Evolutionary conservation across 1,140 invertebrate genomes (phyloP).

Genomic region (Drosophila orena): DNA sequence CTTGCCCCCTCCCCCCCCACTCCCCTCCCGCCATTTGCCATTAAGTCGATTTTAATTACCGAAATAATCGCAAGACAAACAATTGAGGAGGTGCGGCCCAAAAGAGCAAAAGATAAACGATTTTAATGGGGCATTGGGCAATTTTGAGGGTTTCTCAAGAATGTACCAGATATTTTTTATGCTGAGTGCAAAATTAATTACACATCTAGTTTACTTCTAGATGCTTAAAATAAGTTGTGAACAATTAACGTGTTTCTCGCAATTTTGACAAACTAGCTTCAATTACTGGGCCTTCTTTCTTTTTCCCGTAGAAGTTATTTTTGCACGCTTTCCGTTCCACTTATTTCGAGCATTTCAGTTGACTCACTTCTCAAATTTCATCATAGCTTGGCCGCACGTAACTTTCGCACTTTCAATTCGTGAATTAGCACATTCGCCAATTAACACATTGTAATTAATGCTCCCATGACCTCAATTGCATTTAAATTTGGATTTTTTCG

Average conservation of each 20-base stretch:
- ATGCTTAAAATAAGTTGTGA: background rate
- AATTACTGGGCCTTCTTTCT: background rate
- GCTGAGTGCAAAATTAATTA: no score
- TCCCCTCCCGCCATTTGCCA: background rate
- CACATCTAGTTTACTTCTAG: no score
- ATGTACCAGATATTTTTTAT: background rate
- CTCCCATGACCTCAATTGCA: conserved; percentile 23
- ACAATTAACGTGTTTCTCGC: background rate
- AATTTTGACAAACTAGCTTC: background rate
- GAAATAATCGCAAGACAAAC: conserved; percentile 25
- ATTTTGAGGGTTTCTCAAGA: background rate
- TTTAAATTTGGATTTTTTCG: background rate
- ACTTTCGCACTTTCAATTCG: conserved; percentile 48
- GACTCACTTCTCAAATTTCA: conserved; percentile 38
- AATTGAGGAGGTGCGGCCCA: conserved; percentile 17
- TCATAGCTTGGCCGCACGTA: conserved; percentile 27
- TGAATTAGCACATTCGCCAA: conserved; percentile 55
- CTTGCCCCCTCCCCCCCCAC: no score
- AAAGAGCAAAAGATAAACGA: conserved; percentile 17
- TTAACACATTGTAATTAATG: conserved; percentile 36
- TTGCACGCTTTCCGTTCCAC: conserved; percentile 12
- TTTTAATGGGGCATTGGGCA: conserved; percentile 22
- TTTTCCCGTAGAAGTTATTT: conserved; percentile 12
- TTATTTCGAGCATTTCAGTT: conserved; percentile 10
- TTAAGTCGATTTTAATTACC: conserved; percentile 42